phyloP scores from a whole-genome alignment of 2,888 invertebrate genomes.

The Drosophila neotestacea region DNA sequence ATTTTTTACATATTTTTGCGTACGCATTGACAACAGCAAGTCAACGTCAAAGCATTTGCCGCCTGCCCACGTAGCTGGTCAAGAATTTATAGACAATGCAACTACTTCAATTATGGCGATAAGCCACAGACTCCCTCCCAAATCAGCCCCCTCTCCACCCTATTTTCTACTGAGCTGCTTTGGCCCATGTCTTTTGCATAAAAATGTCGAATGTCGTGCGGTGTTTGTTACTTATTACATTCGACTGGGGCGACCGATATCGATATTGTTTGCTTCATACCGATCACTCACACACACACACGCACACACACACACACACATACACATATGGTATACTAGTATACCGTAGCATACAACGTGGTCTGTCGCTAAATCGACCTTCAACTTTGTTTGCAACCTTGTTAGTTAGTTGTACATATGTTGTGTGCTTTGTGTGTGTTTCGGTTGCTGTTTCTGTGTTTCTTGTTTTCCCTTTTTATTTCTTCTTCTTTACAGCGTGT shows the following conservation, averaged over 20 bases:
- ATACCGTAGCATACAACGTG: slow-evolving; percentile 36
- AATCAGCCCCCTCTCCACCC: background rate
- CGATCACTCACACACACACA: slow-evolving; percentile 53
- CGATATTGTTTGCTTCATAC: slow-evolving; percentile 64
- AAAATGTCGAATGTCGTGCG: slow-evolving; percentile 81
- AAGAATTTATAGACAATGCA: slow-evolving; percentile 79
- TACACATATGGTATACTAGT: background rate
- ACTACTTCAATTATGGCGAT: slow-evolving; percentile 80
- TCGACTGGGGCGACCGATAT: slow-evolving; percentile 63
- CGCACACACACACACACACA: slow-evolving; percentile 18
- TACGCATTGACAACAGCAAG: slow-evolving; percentile 61
- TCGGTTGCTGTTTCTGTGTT: slow-evolving; percentile 34
- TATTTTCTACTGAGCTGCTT: background rate
- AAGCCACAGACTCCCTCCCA: slow-evolving; percentile 41
- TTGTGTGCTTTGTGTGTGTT: slow-evolving; percentile 39
- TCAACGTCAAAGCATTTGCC: slow-evolving; percentile 69
- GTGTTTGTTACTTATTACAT: slow-evolving; percentile 81
- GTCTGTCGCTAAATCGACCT: slow-evolving; percentile 59
- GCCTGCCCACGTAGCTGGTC: slow-evolving; percentile 72
- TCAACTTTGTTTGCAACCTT: slow-evolving; percentile 78
- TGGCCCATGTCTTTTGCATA: slow-evolving; percentile 68
- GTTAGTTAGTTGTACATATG: slow-evolving; percentile 61
- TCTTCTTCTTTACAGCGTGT: slow-evolving; percentile 28
- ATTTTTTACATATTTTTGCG: slow-evolving; percentile 70
- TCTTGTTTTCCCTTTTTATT: slow-evolving; percentile 19